These are phyloP conservation scores for Phaenicophaeus curvirostris DNA, from an alignment of 2,797 vertebrate species.

Conservation along the genomic window DNA sequence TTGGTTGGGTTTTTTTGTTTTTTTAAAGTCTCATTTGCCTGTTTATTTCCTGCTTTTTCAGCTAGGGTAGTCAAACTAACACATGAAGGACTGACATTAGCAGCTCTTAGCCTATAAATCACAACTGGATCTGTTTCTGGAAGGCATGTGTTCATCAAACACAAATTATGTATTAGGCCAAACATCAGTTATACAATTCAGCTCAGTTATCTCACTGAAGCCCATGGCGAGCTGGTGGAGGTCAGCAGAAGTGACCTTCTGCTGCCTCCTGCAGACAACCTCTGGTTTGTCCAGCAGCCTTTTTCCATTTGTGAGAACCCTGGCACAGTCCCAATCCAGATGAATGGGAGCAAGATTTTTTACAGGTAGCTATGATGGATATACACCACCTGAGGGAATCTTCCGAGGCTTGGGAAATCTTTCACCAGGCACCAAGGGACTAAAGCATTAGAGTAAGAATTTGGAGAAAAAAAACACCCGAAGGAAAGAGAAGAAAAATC, in stretches of 20 bases:
- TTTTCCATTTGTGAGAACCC: background rate
- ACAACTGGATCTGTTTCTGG: fast-evolving
- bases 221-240: fast-evolving
- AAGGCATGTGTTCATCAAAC: fast-evolving
- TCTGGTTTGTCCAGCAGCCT: background rate
- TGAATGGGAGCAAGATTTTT: background rate
- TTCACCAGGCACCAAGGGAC: background rate
- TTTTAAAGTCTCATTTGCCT: background rate
- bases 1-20: background rate
- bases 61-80: background rate
- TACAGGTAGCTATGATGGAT: background rate
- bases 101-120: background rate
- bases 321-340: background rate
- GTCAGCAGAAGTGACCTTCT: background rate
- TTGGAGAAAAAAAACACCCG: background rate
- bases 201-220: background rate
- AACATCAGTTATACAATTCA: background rate
- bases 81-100: background rate
- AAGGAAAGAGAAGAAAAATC: background rate
- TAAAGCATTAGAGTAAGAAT: background rate
- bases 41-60: background rate
- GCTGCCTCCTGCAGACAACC: background rate
- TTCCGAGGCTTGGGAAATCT: background rate
- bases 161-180: background rate
- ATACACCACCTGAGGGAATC: background rate